Evolutionary conservation across 2,113 vertebrate genomes (phyloP), one percentile per base, ranked within the genome.

Genomic region (Callipepla squamata): DNA sequence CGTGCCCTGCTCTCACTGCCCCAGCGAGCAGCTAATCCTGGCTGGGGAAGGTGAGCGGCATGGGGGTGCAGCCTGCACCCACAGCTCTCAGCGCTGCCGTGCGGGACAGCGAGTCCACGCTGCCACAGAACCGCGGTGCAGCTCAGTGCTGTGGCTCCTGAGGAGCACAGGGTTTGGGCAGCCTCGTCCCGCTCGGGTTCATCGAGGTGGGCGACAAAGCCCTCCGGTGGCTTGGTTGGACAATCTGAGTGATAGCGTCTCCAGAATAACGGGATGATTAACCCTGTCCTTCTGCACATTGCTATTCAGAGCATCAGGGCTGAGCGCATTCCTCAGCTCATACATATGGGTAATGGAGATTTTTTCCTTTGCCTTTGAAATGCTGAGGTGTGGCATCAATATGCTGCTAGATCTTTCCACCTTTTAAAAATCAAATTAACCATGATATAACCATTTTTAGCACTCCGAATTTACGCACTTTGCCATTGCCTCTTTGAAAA

Each of bases 21-120:
- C 81, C 89, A 85, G 85, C 18, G 75, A 78, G 47, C 59, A 92
- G 82, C 85, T 94, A 94, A 94, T 95, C 67, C 81, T 34, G 61
- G 78, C 50, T 26, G 59, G 80, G 86, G 89, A 89, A 87, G 70
- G 55, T 47, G 90, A 85, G 38, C 51, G 18, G 50, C 59, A 25
- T 32, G 20, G 18, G 55, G 20, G 32, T 32, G 19, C 16, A 57
- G 55, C 30, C 55, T 32, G 55, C 55, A 57, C 55, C 55, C 55
- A 19, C 55, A 32, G 55, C 55, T 57, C 55, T 30, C 55, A 32
- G 17, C 11, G 30, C 55, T 32, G 55, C 18, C 9, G 26, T 9
- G 28, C 12, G 15, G 28, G 51, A 40, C 40, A 40, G 51, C 26
- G 51, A 30, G 51, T 9, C 58, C 57, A 11, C 0, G 3, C 0